A percentile compares a stretch with the other conserved stretches of the same genome.
phyloP scores from a whole-genome alignment of 1,140 invertebrate genomes.

The Hypothenemus hampei region DNA sequence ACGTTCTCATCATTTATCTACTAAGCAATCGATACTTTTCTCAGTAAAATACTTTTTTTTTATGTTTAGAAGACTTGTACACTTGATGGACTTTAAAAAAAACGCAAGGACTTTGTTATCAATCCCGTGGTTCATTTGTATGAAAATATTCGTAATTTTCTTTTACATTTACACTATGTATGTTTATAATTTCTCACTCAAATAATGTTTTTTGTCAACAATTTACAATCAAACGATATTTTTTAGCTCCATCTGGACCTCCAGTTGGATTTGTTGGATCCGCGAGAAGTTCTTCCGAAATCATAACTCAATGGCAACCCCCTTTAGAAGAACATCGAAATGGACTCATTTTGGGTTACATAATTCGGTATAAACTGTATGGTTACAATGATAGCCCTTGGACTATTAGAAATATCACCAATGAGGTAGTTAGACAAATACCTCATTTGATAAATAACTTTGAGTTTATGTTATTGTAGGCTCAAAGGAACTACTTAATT shows the following conservation, averaged over 20 bases:
- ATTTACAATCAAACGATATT: too few species aligned
- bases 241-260: constrained; percentile 78
- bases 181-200: too few species aligned
- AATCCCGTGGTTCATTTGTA: too few species aligned
- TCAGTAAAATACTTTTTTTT: too few species aligned
- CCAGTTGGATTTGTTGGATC: constrained; percentile 87
- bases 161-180: too few species aligned
- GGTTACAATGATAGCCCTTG: constrained; percentile 88
- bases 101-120: too few species aligned
- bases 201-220: too few species aligned
- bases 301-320: constrained; percentile 96
- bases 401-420: constrained; percentile 86
- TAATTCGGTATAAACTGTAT: constrained; percentile 82
- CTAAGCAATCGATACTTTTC: too few species aligned
- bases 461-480: constrained; percentile 42
- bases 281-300: constrained; percentile 87
- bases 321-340: constrained; percentile 90
- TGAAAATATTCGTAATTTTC: too few species aligned
- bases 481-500: constrained; percentile 87
- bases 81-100: too few species aligned
- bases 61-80: too few species aligned
- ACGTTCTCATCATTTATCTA: too few species aligned
- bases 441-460: not conserved
- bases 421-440: constrained; percentile 54
- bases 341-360: constrained; percentile 90